Conservation (phyloP, 2,797 vertebrate species). For the Meriones psammophilus region DNA sequence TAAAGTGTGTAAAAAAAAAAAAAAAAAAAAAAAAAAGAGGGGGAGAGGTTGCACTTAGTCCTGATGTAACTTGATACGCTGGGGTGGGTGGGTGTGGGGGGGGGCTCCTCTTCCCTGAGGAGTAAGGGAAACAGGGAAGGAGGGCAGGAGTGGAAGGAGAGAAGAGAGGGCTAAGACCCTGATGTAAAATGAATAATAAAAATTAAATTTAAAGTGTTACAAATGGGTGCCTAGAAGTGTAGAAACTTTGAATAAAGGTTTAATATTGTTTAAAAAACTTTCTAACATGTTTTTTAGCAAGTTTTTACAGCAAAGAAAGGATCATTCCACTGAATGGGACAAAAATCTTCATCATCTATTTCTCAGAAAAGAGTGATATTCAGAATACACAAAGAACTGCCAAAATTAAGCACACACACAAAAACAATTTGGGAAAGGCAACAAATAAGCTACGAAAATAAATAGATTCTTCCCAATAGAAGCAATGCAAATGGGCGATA, state of each 20-base stretch:
- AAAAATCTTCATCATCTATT: neutral
- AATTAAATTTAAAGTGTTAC: no score
- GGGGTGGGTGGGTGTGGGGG: no score
- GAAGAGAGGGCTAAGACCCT: no score
- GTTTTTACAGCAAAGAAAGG: neutral
- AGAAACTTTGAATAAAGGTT: neutral
- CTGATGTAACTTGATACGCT: no score
- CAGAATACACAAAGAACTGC: neutral
- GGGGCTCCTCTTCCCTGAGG: no score
- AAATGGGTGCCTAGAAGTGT: neutral
- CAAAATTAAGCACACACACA: neutral
- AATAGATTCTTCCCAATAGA: neutral
- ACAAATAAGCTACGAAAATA: neutral
- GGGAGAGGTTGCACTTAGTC: no score
- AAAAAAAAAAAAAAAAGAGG: no score
- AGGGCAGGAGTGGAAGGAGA: no score
- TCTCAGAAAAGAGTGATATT: neutral
- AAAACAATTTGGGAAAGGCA: neutral
- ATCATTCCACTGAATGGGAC: neutral
- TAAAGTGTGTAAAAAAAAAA: neutral
- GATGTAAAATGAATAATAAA: no score
- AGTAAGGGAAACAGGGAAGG: no score
- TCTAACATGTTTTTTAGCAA: neutral
- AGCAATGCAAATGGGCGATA: neutral
- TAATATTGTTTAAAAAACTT: neutral